Base-by-base conservation (phyloP, 2,797 vertebrate species). In the Tragelaphus oryx region DNA sequence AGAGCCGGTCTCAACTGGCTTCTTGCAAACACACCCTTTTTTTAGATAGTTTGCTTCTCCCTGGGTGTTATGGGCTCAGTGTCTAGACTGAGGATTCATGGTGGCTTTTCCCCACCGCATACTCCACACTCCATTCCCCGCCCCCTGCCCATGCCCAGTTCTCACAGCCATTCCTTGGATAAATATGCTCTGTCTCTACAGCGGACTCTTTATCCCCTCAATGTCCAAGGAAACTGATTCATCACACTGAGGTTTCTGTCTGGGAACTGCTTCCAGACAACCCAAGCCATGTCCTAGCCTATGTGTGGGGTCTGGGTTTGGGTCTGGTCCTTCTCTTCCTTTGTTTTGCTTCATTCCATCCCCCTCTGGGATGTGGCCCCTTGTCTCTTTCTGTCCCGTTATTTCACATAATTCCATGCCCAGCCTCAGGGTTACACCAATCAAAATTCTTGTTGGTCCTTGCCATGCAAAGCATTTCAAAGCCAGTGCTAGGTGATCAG, bases 61-160 rank as follows among this genome's bases (percentile, higher is more conserved):
- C 28, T 33, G 86, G 84, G 88, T 62, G n/a, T 52, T 41, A 9
- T 81, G 91, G 75, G 83, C 48, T 81, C 48, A 46, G 68, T 76
- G 96, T 97, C 96, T 97, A 97, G 96, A 97, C 97, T 60, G 46
- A 78, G 89, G 89, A 93, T 95, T 96, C 94, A 8, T 18, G 76
- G 91, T 93, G 95, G 96, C 89, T 97, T 94, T 96, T 79, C 82
- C 68, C n/a, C 4, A 41, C 71, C 84, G 7, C 78, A 57, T 3
- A 8, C 62, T 50, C 76, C 24, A 30, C 33, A n/a, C 1, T 17
- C 20, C 26, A 50, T 14, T 11, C n/a, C 8, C 55, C 55, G 59
- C 20, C 9, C 2, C 41, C 26, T 13, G 68, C 80, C 86, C 46
- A 17, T 54, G 46, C 44, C 48, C 54, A 3, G 2, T 95, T 94